Evolutionary conservation across 2,797 vertebrate genomes (phyloP).

Genomic region (Micrastur ruficollis): DNA sequence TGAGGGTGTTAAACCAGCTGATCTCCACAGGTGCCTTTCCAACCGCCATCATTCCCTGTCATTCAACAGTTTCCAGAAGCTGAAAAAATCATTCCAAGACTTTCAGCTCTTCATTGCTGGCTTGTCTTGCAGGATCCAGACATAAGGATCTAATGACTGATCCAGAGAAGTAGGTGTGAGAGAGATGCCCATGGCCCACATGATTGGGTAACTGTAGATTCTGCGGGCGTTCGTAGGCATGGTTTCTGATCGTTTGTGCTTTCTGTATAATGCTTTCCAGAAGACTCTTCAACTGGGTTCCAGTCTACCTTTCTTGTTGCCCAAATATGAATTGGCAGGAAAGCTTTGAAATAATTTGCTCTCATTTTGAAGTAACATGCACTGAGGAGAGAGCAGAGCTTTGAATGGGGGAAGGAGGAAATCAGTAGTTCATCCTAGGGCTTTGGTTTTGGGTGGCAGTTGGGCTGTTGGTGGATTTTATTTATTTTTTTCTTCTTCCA

Average conservation of each 20-base stretch:
- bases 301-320: background rate
- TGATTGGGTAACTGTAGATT: background rate
- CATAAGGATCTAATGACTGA: background rate
- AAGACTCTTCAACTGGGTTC: background rate
- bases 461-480: background rate
- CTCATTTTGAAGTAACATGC: background rate
- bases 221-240: background rate
- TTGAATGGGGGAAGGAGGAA: background rate
- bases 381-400: background rate
- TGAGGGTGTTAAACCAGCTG: background rate
- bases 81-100: background rate
- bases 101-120: background rate
- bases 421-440: background rate
- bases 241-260: background rate
- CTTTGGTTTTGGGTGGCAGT: background rate
- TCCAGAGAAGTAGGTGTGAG: background rate
- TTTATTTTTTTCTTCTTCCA: background rate
- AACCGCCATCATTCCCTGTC: accelerated
- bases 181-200: background rate
- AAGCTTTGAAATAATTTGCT: background rate
- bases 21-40: background rate
- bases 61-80: background rate
- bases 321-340: background rate
- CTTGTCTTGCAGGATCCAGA: background rate
- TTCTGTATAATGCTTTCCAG: background rate